Evolutionary conservation across 2,113 vertebrate species (phyloP), one percentile per base, ranked within the genome.

Genomic region (Columbina picui): DNA sequence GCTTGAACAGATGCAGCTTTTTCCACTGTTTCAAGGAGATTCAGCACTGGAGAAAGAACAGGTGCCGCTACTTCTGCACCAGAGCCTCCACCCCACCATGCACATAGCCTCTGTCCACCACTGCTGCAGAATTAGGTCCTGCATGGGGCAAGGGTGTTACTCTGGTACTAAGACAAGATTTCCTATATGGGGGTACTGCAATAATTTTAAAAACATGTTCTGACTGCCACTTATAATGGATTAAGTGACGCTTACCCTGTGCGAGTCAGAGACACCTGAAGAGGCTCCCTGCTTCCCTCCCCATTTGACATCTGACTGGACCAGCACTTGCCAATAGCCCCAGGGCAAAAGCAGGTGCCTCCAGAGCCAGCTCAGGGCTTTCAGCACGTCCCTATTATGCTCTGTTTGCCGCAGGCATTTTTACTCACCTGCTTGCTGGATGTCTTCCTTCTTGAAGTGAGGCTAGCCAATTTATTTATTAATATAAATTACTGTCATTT

Each of bases 11-110:
- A 76, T 34, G 10, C 22, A 65, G 39, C n/a, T 61, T 79, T 87
- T 91, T 36, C 43, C 43, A 14, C 12, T 26, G 0, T 29, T 81
- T 34, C 14, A 17, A 70, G 41, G 21, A 30, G 12, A 9, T 6
- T 8, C 0, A 0, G 27, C 29, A 2, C 0, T 9, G 32, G 27
- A 38, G 30, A 34, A 67, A 29, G 50, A 30, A 23, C 9, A 3
- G 0, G 2, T 0, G 0, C 2, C 12, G 7, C 63, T 76, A 21
- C 7, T 2, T 0, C 1, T 2, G 20, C 25, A 10, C 8, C 16
- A 1, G 60, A 41, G 29, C 22, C 38, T 4, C 32, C 20, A 6
- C 3, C 7, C 17, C 20, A 7, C 29, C 3, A 0, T 1, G 5
- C 12, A 23, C 39, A 2, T 9, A 3, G 49, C 34, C 22, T 15